Conservation (phyloP, 2,888 invertebrate species). For the Erpobdella octoculata region DNA sequence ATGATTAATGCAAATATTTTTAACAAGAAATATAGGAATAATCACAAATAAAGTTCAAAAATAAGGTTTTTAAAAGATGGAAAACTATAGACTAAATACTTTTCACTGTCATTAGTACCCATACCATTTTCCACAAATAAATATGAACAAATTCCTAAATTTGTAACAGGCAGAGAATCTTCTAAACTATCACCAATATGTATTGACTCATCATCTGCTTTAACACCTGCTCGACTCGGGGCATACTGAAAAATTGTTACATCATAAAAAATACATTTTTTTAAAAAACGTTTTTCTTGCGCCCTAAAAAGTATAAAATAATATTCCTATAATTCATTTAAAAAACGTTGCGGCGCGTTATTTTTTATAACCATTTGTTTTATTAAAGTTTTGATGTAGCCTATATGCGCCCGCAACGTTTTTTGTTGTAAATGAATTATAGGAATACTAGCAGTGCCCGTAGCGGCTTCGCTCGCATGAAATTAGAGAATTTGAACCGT, state of each 20-base stretch:
- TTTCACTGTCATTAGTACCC: not conserved
- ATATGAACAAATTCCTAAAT: not conserved
- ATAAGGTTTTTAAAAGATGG: not conserved
- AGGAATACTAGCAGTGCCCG: too few species aligned
- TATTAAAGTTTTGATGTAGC: too few species aligned
- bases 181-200: slow-evolving; percentile 16
- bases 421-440: too few species aligned
- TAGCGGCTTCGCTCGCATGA: too few species aligned
- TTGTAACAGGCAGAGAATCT: slow-evolving; percentile 9
- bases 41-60: not conserved
- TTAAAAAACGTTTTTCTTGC: too few species aligned
- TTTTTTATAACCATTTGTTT: too few species aligned
- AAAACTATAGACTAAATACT: slow-evolving; percentile 10
- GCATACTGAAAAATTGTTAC: slow-evolving; percentile 13
- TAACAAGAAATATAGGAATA: not conserved
- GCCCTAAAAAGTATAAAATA: too few species aligned
- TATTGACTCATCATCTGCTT: slow-evolving; percentile 7
- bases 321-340: too few species aligned
- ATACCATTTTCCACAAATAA: not conserved
- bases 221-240: not conserved
- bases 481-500: too few species aligned
- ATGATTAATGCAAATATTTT: not conserved
- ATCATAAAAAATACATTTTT: too few species aligned
- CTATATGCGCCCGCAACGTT: too few species aligned
- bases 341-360: too few species aligned